phyloP scores from a whole-genome alignment of 2,113 vertebrate genomes.

The Butorides virescens region DNA sequence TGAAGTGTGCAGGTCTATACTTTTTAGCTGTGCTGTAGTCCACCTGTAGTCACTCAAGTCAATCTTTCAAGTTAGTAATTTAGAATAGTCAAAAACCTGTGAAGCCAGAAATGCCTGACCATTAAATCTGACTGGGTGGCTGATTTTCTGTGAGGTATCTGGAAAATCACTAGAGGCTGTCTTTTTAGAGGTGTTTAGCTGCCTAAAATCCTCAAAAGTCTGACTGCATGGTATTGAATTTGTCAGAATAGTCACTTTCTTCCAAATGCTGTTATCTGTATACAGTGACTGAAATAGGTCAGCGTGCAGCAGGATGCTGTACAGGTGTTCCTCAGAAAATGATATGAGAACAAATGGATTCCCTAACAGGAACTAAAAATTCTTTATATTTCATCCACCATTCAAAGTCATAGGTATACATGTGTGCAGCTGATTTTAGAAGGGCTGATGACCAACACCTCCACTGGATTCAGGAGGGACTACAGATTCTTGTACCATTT shows the following conservation, averaged over 20 bases:
- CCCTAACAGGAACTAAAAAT: not conserved
- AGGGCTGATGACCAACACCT: not conserved
- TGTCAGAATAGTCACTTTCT: not conserved
- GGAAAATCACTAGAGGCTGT: not conserved
- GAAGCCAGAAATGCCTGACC: not conserved
- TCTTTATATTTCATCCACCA: not conserved
- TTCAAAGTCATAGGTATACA: not conserved
- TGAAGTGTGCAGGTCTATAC: not conserved
- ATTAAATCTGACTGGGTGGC: not conserved
- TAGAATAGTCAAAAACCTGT: not conserved
- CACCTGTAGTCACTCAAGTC: not conserved
- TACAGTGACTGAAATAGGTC: not conserved
- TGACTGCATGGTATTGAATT: not conserved
- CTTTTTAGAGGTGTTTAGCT: not conserved
- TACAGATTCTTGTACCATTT: not conserved
- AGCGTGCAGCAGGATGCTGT: not conserved
- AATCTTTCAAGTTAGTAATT: not conserved
- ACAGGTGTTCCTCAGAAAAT: fast-evolving
- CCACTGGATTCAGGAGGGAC: not conserved
- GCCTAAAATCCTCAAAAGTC: not conserved
- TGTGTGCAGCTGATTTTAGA: not conserved
- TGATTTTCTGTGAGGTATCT: not conserved
- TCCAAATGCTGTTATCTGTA: not conserved
- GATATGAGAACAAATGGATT: not conserved
- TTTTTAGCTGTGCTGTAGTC: not conserved